A percentile compares a stretch with the other conserved stretches of the same genome.
phyloP scores from a whole-genome alignment of 2,113 vertebrate species.

The Corapipo altera region DNA sequence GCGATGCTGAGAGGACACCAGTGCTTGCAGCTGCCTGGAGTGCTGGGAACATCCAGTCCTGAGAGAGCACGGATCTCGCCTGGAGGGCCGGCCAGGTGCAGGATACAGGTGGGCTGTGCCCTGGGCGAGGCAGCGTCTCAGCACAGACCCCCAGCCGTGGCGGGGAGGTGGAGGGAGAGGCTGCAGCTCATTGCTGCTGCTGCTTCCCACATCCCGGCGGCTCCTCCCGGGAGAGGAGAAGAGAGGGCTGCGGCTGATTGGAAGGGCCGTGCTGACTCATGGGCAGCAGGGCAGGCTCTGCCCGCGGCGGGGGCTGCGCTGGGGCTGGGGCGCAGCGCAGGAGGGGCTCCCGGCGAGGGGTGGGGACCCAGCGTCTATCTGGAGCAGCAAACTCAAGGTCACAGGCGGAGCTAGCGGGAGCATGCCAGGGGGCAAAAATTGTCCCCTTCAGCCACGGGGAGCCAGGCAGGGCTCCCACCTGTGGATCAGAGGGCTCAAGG shows the following conservation, averaged over 20 bases:
- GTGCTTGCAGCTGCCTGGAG: neutral
- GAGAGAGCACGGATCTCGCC: neutral
- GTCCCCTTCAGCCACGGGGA: rapidly evolving
- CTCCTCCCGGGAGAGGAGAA: neutral
- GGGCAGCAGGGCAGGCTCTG: neutral
- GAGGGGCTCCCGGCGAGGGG: slow-evolving; percentile 16
- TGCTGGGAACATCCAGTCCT: neutral
- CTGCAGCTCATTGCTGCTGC: neutral
- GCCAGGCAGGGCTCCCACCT: neutral
- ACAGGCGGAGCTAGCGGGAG: neutral
- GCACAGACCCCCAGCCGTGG: neutral
- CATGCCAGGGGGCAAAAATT: neutral
- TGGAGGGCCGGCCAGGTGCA: neutral
- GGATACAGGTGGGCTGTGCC: neutral
- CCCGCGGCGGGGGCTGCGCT: neutral
- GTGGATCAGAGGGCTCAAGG: neutral
- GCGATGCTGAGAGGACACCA: neutral
- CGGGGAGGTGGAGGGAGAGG: neutral
- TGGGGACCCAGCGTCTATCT: slow-evolving; percentile 11
- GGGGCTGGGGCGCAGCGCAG: neutral
- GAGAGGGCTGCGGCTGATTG: neutral
- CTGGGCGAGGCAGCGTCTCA: neutral
- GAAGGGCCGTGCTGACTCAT: slow-evolving; percentile 78
- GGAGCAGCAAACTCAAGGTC: slow-evolving; percentile 58
- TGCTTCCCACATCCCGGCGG: neutral